Base-by-base conservation (phyloP, 2,113 vertebrate species). In the Triplophysa dalaica region DNA sequence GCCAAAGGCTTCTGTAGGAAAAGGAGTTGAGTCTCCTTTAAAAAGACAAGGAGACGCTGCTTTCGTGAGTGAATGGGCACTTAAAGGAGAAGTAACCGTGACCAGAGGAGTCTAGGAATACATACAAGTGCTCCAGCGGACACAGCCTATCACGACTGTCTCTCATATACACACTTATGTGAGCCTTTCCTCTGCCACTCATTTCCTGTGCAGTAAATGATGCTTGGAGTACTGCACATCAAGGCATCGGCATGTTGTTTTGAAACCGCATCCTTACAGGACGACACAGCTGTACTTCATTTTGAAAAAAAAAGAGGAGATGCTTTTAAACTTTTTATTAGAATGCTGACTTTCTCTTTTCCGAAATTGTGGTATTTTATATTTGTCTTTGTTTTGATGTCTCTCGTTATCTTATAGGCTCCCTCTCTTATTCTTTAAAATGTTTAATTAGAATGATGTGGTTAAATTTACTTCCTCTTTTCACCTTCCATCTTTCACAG, bases 141-240 rank as follows among this genome's bases (percentile, higher is more conserved):
- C 63, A 48, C 14, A 9, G 64, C 54, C 56, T 74, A 60, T 80
- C 45, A 60, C 68, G 54, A 38, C 45, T 56, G 33, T 60, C 43
- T 79, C 83, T 81, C 75, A 48, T 50, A 74, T 75, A 81, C 50
- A 65, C 64, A 69, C 26, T 26, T 17, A 60, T 26, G 69, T 78
- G 78, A 78, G 58, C 22, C 45, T 79, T 75, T 76, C 76, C 79
- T 79, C 83, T 64, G 66, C 62, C 62, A 56, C 78, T 83, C 78
- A 79, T 83, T 82, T 82, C 84, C 84, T 85, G 63, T 78, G 80
- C 77, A 84, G 81, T 83, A 79, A 80, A 81, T 83, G 79, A 79
- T 65, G 76, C 76, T 78, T 76, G 68, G 58, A 81, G 67, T 11
- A 43, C 26, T 68, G 52, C 45, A 77, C 83, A 86, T 83, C 83